Evolutionary conservation across 2,113 vertebrate genomes (phyloP).

Genomic region (Microtus richardsoni): DNA sequence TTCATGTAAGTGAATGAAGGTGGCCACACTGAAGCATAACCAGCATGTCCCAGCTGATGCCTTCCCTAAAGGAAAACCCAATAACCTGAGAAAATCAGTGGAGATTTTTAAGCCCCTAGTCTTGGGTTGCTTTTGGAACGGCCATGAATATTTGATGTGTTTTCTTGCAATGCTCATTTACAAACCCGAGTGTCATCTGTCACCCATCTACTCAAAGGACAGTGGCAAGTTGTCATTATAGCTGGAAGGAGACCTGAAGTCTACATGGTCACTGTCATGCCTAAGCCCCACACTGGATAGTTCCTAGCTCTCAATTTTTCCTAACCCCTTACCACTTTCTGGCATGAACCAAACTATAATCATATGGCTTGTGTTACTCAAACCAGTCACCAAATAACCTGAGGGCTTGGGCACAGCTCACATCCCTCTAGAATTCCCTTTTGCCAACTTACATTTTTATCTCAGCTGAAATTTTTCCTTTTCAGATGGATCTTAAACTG

Average conservation of each 20-base stretch:
- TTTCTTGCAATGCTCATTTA: not conserved
- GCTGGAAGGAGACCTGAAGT: not conserved
- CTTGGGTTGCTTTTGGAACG: not conserved
- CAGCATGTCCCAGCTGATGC: not conserved
- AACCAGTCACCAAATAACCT: not conserved
- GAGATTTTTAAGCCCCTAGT: not conserved
- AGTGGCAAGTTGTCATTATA: not conserved
- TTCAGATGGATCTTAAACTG: not conserved
- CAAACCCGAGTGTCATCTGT: not conserved
- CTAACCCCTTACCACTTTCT: not conserved
- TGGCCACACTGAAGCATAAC: not conserved
- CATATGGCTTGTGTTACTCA: not conserved
- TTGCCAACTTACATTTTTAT: not conserved
- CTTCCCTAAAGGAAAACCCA: not conserved
- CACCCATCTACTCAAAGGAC: not conserved
- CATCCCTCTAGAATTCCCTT: not conserved
- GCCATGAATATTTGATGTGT: not conserved
- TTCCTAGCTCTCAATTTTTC: not conserved
- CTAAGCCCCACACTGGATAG: not conserved
- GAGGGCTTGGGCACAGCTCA: not conserved
- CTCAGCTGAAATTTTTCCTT: not conserved
- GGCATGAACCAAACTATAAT: not conserved
- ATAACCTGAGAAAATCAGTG: not conserved
- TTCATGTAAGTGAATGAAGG: not conserved
- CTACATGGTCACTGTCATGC: rapidly evolving